phyloP scores from a whole-genome alignment of 1,140 invertebrate genomes.

The Diploscapter pachys region DNA sequence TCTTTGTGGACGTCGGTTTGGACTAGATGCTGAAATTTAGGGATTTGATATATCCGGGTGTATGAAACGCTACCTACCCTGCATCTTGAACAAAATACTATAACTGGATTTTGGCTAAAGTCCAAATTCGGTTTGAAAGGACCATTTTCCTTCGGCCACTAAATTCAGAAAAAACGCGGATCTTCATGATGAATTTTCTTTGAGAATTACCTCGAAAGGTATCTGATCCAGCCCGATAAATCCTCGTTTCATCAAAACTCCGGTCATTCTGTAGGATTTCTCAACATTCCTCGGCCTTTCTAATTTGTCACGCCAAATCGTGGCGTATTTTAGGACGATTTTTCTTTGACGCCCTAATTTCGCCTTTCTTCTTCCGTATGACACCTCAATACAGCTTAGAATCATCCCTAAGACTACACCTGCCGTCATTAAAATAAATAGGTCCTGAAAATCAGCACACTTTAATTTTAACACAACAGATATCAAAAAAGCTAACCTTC shows the following conservation, averaged over 20 bases:
- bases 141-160: neutral
- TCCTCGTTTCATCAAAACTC: constrained; percentile 20
- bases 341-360: constrained; percentile 30
- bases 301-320: constrained; percentile 34
- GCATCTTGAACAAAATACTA: constrained; percentile 50
- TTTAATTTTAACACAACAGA: neutral
- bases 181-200: no score
- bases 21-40: constrained; percentile 41
- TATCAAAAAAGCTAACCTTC: constrained; percentile 16
- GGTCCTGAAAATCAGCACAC: constrained; percentile 25
- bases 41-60: neutral
- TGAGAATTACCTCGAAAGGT: constrained; percentile 3
- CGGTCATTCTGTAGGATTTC: constrained; percentile 14
- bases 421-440: constrained; percentile 47
- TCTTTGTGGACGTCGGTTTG: constrained; percentile 41
- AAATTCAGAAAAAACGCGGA: neutral
- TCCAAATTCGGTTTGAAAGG: constrained; percentile 45
- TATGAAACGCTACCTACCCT: constrained; percentile 25
- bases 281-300: constrained; percentile 5
- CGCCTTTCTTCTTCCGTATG: constrained; percentile 39
- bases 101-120: constrained; percentile 36
- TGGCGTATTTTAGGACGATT: constrained; percentile 38
- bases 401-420: constrained; percentile 48
- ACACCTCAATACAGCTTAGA: constrained; percentile 48
- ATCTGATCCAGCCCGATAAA: constrained; percentile 21